Conservation (phyloP, 2,113 vertebrate species). For the Oenanthe oenanthe region DNA sequence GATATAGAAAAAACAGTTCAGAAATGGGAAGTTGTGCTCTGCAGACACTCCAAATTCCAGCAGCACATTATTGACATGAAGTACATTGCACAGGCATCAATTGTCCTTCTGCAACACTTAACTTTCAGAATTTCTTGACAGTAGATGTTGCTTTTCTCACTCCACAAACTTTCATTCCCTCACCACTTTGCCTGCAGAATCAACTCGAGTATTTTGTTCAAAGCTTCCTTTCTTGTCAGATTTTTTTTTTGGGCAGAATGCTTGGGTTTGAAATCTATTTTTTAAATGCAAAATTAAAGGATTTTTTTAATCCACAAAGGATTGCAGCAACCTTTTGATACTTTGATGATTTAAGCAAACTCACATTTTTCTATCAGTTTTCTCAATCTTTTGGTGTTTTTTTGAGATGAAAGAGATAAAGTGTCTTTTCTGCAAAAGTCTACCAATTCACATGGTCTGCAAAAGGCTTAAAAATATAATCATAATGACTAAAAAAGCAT, state of each 20-base stretch:
- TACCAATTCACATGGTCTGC: not conserved
- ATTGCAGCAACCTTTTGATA: not conserved
- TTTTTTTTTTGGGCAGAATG: not conserved
- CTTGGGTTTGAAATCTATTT: not conserved
- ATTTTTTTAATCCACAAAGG: constrained; percentile 26
- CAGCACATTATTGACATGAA: not conserved
- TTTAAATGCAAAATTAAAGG: not conserved
- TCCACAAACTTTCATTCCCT: not conserved
- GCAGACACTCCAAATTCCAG: not conserved
- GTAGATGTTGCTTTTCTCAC: not conserved
- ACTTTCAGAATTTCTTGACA: not conserved
- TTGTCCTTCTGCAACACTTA: not conserved
- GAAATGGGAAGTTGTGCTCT: not conserved
- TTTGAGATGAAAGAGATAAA: constrained; percentile 4
- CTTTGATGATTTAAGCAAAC: constrained; percentile 20
- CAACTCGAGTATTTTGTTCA: not conserved
- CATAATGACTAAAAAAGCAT: not conserved
- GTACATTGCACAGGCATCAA: not conserved
- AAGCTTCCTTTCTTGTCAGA: not conserved
- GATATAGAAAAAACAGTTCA: not conserved
- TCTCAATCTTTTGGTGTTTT: not conserved
- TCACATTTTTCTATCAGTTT: not conserved
- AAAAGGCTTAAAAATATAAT: not conserved
- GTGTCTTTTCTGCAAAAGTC: not conserved
- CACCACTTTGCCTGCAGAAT: not conserved